phyloP scores from a whole-genome alignment of 2,797 vertebrate genomes.

The Gastrophryne carolinensis region DNA sequence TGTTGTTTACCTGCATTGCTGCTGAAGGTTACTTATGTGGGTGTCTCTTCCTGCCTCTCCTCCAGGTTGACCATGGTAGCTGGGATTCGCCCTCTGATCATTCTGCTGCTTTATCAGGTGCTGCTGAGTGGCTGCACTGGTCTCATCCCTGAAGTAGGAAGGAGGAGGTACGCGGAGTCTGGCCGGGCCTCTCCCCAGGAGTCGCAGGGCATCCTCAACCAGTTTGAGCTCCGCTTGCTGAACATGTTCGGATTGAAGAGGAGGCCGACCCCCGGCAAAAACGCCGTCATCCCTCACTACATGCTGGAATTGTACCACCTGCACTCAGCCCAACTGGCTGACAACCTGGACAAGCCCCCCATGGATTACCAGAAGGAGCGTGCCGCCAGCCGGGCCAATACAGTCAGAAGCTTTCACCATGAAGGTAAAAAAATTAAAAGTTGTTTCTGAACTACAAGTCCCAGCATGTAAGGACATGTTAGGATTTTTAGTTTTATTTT shows the following conservation, averaged over 20 bases:
- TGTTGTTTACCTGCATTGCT: background rate
- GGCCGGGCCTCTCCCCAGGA: conserved; percentile 81
- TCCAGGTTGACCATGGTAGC: conserved; percentile 97
- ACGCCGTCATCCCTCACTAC: conserved; percentile 90
- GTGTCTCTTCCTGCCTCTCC: conserved; percentile 50
- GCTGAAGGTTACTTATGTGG: background rate
- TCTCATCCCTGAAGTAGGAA: conserved; percentile 92
- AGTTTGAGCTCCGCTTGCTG: conserved; percentile 92
- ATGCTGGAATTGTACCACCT: conserved; percentile 95
- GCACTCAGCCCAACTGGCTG: conserved; percentile 84
- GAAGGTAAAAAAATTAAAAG: conserved; percentile 81
- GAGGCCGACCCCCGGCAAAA: conserved; percentile 87
- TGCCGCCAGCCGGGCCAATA: conserved; percentile 91
- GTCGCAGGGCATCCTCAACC: conserved; percentile 85
- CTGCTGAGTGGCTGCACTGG: conserved; percentile 90
- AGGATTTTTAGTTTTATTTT: background rate
- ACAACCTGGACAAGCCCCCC: conserved; percentile 71
- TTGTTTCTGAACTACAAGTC: background rate
- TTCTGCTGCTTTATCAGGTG: conserved; percentile 96
- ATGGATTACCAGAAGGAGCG: conserved; percentile 83
- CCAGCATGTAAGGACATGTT: background rate
- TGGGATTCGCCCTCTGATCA: conserved; percentile 91
- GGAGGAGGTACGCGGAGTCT: conserved; percentile 82
- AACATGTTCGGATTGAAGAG: conserved; percentile 94
- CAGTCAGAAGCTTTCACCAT: conserved; percentile 96